These are phyloP conservation scores for Paramisgurnus dabryanus DNA, from an alignment of 2,113 vertebrate genomes.

Conservation along the genomic window DNA sequence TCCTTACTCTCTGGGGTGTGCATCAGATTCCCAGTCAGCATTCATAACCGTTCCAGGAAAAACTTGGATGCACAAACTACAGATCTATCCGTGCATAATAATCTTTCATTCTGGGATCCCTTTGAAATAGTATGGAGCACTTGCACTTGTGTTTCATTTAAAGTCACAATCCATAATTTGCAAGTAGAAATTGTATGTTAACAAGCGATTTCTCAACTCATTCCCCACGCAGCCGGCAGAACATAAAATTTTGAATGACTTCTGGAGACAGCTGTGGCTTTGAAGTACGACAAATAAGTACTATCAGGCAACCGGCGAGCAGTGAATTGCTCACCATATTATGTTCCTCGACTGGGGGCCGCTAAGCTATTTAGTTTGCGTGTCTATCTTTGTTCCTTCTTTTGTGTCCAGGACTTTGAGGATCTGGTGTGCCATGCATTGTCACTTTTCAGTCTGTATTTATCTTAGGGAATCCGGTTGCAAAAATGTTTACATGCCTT, in stretches of 20 bases:
- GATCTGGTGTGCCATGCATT: slow-evolving; percentile 67
- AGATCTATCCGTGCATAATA: slow-evolving; percentile 47
- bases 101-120: slow-evolving; percentile 45
- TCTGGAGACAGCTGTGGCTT: slow-evolving; percentile 59
- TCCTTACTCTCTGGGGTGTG: neutral
- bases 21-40: slow-evolving; percentile 5
- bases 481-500: slow-evolving; percentile 56
- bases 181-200: slow-evolving; percentile 34
- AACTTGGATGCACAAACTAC: slow-evolving; percentile 38
- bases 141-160: slow-evolving; percentile 16
- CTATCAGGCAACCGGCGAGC: slow-evolving; percentile 64
- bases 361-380: slow-evolving; percentile 77
- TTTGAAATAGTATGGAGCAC: slow-evolving; percentile 33
- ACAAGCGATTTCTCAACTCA: slow-evolving; percentile 22
- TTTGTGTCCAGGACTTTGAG: slow-evolving; percentile 76
- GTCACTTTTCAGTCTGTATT: slow-evolving; percentile 66
- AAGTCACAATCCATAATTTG: slow-evolving; percentile 26
- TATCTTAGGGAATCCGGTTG: slow-evolving; percentile 67
- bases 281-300: slow-evolving; percentile 65
- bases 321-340: slow-evolving; percentile 61
- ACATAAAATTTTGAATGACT: slow-evolving; percentile 49
- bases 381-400: slow-evolving; percentile 72
- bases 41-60: slow-evolving; percentile 2
- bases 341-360: slow-evolving; percentile 68
- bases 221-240: slow-evolving; percentile 56